Base-by-base conservation (phyloP, 1,140 invertebrate genomes). In the Drosophila burlai region DNA sequence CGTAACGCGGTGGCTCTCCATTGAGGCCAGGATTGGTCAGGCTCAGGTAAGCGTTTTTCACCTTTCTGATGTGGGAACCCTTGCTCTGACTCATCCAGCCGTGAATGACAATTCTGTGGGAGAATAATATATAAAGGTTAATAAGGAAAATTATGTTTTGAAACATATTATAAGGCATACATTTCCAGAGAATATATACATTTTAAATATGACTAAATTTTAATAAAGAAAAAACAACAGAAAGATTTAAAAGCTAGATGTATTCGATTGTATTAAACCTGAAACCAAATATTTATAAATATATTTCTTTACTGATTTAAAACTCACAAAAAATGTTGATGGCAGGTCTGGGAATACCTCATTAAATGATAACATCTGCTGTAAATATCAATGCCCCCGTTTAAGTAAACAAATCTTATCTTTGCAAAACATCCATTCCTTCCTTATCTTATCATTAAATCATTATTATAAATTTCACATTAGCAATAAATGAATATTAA, bases 81-180 rank as follows among this genome's bases (percentile, higher is more conserved):
- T 91, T 91, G 47, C 89, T 89, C 65, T 92, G 89, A 86, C 91
- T 92, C 91, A 92, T 92, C 91, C 91, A 92, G 40, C 91, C 91
- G 15, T 92, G 91, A 52, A 92, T 91, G 31, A 92, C 91, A 45
- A 92, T 92, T 80, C 91, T 92, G 80, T 10, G 65, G 76, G 24
- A 54, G 11, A 13, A 43, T 0, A 43, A 43, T 26, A 18, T n/a
- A 16, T 1, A 21, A 0, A 21, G 7, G n/a, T 34, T 52, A 15
- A 52, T 8, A 36, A 29, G 4, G 3, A 16, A 8, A 16, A 16
- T 7, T 21, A 1, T 46, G 2, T 46, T 45, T 43, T 31, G 9
- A 34, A 4, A 46, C 5, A 24, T 15, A 15, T 13, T 9, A 16
- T 16, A 8, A 15, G 16, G 6, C 9, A 34, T 34, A 2, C 1